Conservation (phyloP, 1,140 invertebrate genomes). For the Monomorium pharaonis region DNA sequence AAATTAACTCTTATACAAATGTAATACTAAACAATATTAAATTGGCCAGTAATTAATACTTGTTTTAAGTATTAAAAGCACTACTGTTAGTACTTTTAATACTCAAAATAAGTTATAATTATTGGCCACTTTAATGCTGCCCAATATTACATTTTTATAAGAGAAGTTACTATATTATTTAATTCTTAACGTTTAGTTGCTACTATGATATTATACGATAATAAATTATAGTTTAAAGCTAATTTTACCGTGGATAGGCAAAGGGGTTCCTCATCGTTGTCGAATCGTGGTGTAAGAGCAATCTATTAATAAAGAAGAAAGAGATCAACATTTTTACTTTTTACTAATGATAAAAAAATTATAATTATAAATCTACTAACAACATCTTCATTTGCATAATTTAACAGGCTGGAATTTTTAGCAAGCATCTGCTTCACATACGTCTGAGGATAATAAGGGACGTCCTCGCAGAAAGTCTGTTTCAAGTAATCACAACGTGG, state of each 20-base stretch:
- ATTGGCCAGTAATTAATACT: too few species aligned
- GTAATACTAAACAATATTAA: too few species aligned
- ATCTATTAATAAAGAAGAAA: background rate
- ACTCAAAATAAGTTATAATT: too few species aligned
- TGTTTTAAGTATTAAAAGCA: too few species aligned
- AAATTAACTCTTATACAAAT: too few species aligned
- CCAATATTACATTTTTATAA: too few species aligned
- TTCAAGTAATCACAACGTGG: slow-evolving; percentile 50
- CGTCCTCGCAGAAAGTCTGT: slow-evolving; percentile 68
- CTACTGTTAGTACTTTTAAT: too few species aligned
- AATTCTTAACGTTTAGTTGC: too few species aligned
- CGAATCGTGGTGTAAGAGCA: background rate
- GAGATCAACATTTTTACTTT: background rate
- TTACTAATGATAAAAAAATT: background rate
- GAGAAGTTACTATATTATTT: too few species aligned
- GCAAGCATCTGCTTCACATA: slow-evolving; percentile 57
- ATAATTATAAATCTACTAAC: slow-evolving; percentile 59
- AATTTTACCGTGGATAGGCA: slow-evolving; percentile 23
- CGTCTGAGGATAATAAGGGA: slow-evolving; percentile 68
- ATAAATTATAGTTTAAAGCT: background rate
- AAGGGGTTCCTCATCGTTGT: background rate
- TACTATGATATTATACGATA: background rate
- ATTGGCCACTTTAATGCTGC: too few species aligned
- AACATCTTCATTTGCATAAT: slow-evolving; percentile 58
- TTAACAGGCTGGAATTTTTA: slow-evolving; percentile 55